These are phyloP conservation scores for Montipora capricornis DNA, from an alignment of 64 coral and sea anemone species.

Conservation along the genomic window DNA sequence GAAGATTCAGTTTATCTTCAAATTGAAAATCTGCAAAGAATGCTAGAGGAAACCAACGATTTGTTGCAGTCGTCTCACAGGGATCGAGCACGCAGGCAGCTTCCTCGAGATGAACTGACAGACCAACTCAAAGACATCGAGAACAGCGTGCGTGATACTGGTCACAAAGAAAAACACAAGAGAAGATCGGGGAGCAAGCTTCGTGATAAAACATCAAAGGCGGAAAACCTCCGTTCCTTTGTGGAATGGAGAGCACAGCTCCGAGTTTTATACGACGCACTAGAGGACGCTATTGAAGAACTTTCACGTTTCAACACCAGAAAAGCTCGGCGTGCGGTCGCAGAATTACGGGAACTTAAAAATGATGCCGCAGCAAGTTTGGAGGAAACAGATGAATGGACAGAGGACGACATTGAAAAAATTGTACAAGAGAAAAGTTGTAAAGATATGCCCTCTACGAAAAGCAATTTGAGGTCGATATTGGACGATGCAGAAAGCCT, in stretches of 20 bases:
- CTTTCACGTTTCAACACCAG: background rate
- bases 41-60: constrained; percentile 29
- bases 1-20: constrained; percentile 11
- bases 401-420: background rate
- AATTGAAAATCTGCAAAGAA: constrained; percentile 40
- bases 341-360: constrained; percentile 28
- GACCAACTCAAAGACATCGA: constrained; percentile 2
- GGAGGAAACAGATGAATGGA: background rate
- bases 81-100: background rate
- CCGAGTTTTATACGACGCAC: constrained; percentile 7
- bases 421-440: background rate
- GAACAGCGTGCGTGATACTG: background rate
- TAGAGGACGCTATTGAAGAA: constrained; percentile 14
- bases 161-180: background rate
- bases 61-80: background rate
- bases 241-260: constrained; percentile 29
- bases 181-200: background rate
- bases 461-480: constrained; percentile 21
- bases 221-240: constrained; percentile 18
- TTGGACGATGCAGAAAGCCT: constrained; percentile 5
- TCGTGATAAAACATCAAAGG: background rate
- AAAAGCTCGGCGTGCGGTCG: background rate
- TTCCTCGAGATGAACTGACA: background rate
- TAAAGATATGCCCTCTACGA: background rate
- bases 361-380: constrained; percentile 10